Evolutionary conservation across 1,140 invertebrate genomes (phyloP).

Genomic region (Aphidius gifuensis): DNA sequence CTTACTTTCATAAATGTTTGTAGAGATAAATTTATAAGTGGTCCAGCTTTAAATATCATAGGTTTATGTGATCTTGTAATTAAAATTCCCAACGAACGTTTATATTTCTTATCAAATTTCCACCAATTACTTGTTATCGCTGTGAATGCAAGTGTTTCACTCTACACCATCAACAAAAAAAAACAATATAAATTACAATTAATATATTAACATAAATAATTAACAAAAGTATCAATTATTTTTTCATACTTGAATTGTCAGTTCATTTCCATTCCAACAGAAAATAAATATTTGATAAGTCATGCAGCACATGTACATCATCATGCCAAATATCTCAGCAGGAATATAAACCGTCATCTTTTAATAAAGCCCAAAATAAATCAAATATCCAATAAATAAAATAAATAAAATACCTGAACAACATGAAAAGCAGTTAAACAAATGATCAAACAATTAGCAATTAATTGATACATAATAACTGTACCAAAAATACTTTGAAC

Average conservation of each 20-base stretch:
- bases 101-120: slow-evolving; percentile 38
- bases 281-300: slow-evolving; percentile 57
- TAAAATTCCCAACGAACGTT: slow-evolving; percentile 47
- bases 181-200: background rate
- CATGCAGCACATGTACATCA: slow-evolving; percentile 53
- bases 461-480: slow-evolving; percentile 53
- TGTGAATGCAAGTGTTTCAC: slow-evolving; percentile 41
- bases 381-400: background rate
- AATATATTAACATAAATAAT: background rate
- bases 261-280: slow-evolving; percentile 57
- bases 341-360: slow-evolving; percentile 39
- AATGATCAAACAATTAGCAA: slow-evolving; percentile 55
- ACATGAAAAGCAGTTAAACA: slow-evolving; percentile 57
- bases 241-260: slow-evolving; percentile 49
- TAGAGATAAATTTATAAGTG: slow-evolving; percentile 51
- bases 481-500: slow-evolving; percentile 46
- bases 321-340: slow-evolving; percentile 51
- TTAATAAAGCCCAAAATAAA: background rate
- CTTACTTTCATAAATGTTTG: slow-evolving; percentile 22
- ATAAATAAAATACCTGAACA: slow-evolving; percentile 40
- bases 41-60: slow-evolving; percentile 50
- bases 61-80: slow-evolving; percentile 52
- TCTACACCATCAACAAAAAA: slow-evolving; percentile 32
- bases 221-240: background rate
- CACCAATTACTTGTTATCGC: slow-evolving; percentile 55